These are phyloP conservation scores for Amphilophus citrinellus DNA, from an alignment of 2,113 vertebrate genomes.

Conservation along the genomic window DNA sequence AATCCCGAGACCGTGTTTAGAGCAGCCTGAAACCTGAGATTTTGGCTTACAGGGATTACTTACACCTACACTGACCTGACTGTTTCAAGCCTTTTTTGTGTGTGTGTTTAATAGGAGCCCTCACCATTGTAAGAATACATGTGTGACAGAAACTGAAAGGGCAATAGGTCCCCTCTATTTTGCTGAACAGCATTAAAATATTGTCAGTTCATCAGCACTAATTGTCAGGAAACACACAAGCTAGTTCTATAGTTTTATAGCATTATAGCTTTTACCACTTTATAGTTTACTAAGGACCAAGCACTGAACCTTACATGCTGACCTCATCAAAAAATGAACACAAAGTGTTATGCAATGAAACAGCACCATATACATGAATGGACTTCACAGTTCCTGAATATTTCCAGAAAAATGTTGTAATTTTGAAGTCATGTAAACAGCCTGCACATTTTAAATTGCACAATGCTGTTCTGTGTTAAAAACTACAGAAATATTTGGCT, in stretches of 20 bases:
- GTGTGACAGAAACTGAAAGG: neutral
- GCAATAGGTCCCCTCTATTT: neutral
- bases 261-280: slow-evolving; percentile 18
- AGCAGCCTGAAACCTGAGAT: neutral
- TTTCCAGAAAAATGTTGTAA: neutral
- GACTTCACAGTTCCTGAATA: neutral
- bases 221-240: neutral
- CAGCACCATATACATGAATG: neutral
- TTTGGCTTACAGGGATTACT: neutral
- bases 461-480: neutral
- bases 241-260: slow-evolving; percentile 31
- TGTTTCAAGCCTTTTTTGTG: neutral
- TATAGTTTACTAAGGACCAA: neutral
- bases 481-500: neutral
- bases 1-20: neutral
- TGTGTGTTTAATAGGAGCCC: neutral
- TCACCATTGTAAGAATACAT: rapidly evolving
- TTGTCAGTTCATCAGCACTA: neutral
- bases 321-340: slow-evolving; percentile 33
- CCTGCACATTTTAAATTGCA: neutral
- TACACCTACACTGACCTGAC: neutral
- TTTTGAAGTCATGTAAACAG: neutral
- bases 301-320: slow-evolving; percentile 21
- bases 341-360: slow-evolving; percentile 32
- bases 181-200: neutral